A percentile compares a stretch with the other conserved stretches of the same genome.
These are phyloP conservation scores for Ivindomyrus marchei DNA, from an alignment of 2,113 vertebrate genomes.

Conservation along the genomic window DNA sequence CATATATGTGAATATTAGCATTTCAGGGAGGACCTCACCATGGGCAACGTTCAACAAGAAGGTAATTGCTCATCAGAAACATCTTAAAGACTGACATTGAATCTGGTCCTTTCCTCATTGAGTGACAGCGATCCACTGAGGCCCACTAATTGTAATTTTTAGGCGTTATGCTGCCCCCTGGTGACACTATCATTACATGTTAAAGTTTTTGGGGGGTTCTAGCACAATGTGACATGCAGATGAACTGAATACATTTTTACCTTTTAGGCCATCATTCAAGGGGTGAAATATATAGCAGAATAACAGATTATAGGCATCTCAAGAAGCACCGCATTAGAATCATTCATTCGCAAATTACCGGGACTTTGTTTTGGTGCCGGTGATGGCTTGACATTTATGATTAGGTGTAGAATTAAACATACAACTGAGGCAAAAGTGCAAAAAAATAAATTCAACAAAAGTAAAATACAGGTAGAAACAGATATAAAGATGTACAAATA, in stretches of 20 bases:
- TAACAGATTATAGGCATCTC: background rate
- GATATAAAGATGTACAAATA: background rate
- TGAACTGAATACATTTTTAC: background rate
- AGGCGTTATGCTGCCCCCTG: slow-evolving; percentile 34
- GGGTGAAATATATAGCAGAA: background rate
- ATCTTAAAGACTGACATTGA: background rate
- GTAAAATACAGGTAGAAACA: background rate
- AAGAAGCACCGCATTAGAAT: background rate
- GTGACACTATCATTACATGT: slow-evolving; percentile 15
- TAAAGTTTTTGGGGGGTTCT: background rate
- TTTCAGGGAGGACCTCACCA: too few relatives aligned
- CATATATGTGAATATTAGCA: too few relatives aligned
- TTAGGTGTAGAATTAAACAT: background rate
- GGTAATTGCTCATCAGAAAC: too few relatives aligned
- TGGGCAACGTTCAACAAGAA: too few relatives aligned
- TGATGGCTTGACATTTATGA: background rate
- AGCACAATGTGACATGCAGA: background rate
- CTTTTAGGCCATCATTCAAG: background rate
- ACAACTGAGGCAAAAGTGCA: background rate
- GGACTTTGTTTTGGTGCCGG: background rate
- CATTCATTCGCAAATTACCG: background rate
- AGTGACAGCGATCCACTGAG: too few relatives aligned
- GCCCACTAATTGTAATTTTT: background rate
- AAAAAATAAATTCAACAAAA: background rate
- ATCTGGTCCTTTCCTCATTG: too few relatives aligned